Conservation (phyloP, 1,140 invertebrate genomes). For the Oppia nitens region DNA sequence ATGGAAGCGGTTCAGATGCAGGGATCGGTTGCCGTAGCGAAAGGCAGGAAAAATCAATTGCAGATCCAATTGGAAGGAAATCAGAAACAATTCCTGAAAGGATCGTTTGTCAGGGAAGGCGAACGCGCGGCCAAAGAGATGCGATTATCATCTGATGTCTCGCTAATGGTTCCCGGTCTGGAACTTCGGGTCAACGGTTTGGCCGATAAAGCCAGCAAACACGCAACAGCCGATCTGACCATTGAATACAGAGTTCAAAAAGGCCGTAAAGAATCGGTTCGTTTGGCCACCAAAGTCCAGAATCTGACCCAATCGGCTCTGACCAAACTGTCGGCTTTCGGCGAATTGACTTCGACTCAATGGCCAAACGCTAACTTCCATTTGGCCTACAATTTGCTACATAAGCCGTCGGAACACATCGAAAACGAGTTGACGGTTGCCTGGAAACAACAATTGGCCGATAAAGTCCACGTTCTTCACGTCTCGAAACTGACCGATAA, state of each 20-base stretch:
- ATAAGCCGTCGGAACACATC: conserved; percentile 1
- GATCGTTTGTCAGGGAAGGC: neutral
- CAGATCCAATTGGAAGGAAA: conserved; percentile 8
- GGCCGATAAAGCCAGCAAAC: neutral
- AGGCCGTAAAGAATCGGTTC: neutral
- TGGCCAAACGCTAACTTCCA: neutral
- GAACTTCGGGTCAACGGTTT: neutral
- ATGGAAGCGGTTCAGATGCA: neutral
- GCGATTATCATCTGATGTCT: neutral
- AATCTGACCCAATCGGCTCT: neutral
- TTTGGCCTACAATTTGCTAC: neutral
- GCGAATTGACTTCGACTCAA: neutral
- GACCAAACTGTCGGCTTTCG: conserved; percentile 5
- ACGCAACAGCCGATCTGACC: neutral
- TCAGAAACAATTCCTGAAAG: conserved; percentile 2
- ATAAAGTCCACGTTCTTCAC: conserved; percentile 1
- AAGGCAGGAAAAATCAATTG: conserved; percentile 1
- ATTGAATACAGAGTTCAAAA: conserved; percentile 1
- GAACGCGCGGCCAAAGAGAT: neutral
- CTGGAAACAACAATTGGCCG: neutral
- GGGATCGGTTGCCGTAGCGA: neutral
- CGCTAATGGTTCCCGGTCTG: neutral
- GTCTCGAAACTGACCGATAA: neutral
- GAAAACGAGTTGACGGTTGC: conserved; percentile 9
- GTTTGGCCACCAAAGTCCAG: neutral